phyloP scores from a whole-genome alignment of 1,140 invertebrate genomes.

The Gerris buenoi region DNA sequence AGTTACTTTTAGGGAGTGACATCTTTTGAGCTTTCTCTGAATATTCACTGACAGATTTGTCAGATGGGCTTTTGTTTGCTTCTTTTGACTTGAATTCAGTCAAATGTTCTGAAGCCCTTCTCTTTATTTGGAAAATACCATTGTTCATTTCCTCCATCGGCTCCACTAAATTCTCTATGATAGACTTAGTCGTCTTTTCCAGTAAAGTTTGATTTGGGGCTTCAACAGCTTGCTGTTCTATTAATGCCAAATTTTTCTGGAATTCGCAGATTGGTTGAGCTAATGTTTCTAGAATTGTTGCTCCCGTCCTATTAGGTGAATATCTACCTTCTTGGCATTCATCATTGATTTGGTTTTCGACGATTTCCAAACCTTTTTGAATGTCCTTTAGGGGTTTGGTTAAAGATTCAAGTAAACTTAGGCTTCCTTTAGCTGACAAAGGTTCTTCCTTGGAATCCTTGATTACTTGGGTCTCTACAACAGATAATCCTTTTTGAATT shows the following conservation, averaged over 20 bases:
- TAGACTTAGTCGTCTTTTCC: slow-evolving; percentile 18
- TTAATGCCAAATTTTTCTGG: slow-evolving; percentile 19
- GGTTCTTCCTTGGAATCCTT: slow-evolving; percentile 18
- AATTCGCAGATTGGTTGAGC: slow-evolving; percentile 31
- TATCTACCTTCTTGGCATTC: slow-evolving; percentile 18
- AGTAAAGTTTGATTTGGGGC: slow-evolving; percentile 8
- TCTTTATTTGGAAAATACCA: slow-evolving; percentile 22
- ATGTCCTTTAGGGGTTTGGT: slow-evolving; percentile 45
- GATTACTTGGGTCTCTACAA: slow-evolving; percentile 20
- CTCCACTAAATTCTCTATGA: slow-evolving; percentile 20
- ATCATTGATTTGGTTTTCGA: slow-evolving; percentile 27
- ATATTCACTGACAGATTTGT: background rate
- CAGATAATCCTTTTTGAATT: slow-evolving; percentile 23
- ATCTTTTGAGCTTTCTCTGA: slow-evolving; percentile 2
- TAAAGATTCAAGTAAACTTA: slow-evolving; percentile 29
- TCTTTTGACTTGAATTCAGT: background rate
- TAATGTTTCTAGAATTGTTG: slow-evolving; percentile 36
- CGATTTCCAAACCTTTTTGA: slow-evolving; percentile 37
- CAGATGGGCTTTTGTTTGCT: background rate
- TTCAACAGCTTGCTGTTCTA: slow-evolving; percentile 16
- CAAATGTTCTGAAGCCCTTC: slow-evolving; percentile 6
- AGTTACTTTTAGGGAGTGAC: background rate
- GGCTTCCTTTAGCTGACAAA: slow-evolving; percentile 16
- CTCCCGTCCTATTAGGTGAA: slow-evolving; percentile 11
- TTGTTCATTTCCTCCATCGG: slow-evolving; percentile 42